phyloP scores from a whole-genome alignment of 1,140 invertebrate genomes.

The Solenopsis invicta region DNA sequence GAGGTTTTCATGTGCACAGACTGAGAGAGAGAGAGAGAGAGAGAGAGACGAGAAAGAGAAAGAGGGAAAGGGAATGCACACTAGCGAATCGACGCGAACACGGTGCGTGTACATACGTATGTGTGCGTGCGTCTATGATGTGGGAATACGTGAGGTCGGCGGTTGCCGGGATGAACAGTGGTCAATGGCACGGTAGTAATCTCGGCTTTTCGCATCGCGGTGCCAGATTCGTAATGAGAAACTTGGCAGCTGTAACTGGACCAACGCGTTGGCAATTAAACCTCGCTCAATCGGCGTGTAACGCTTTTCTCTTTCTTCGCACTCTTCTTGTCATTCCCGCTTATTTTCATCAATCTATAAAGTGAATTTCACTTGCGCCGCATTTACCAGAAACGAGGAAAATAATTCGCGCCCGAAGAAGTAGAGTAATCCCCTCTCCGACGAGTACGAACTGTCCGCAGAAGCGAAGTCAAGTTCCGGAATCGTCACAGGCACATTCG shows the following conservation, averaged over 20 bases:
- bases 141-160: conserved; percentile 28
- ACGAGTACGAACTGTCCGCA: neutral
- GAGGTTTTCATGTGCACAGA: conserved; percentile 51
- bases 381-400: neutral
- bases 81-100: neutral
- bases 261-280: conserved; percentile 51
- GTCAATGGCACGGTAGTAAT: conserved; percentile 59
- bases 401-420: neutral
- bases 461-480: conserved; percentile 13
- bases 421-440: neutral
- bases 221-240: conserved; percentile 64
- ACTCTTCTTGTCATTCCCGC: neutral
- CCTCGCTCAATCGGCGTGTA: neutral
- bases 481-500: neutral
- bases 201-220: conserved; percentile 41
- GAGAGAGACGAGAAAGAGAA: conserved; percentile 4
- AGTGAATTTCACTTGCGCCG: neutral
- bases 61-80: neutral
- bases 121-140: neutral
- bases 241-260: conserved; percentile 59
- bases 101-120: no score
- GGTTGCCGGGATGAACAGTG: conserved; percentile 35
- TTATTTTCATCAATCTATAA: neutral
- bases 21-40: conserved; percentile 1
- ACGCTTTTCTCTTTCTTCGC: conserved; percentile 4